Evolutionary conservation across 2,113 vertebrate species (phyloP).

Genomic region (Hucho hucho): DNA sequence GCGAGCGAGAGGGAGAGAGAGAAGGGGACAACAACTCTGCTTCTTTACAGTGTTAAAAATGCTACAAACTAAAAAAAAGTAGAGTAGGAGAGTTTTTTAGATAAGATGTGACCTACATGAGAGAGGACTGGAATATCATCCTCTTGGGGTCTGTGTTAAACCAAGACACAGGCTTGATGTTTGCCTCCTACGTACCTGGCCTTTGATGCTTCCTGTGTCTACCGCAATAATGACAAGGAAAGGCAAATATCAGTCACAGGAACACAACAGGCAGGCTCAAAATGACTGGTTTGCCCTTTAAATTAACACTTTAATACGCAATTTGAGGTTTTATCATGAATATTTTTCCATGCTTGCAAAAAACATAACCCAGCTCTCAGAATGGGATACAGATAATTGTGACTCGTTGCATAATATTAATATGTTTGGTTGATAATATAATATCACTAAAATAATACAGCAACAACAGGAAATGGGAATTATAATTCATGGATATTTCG

Average conservation of each 20-base stretch:
- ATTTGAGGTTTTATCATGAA: neutral
- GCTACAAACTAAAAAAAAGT: neutral
- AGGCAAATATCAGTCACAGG: conserved; percentile 44
- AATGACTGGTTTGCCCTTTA: conserved; percentile 35
- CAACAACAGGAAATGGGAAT: no score
- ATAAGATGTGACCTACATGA: neutral
- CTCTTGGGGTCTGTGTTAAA: conserved; percentile 36
- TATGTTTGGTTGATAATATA: no score
- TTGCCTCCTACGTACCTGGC: conserved; percentile 2
- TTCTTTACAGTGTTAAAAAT: neutral
- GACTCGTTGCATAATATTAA: no score
- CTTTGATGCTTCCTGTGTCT: conserved; percentile 55
- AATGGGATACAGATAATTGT: neutral
- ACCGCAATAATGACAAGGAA: conserved; percentile 63
- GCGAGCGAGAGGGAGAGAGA: no score
- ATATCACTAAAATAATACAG: no score
- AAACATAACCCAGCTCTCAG: neutral
- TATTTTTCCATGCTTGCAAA: neutral
- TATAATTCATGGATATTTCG: no score
- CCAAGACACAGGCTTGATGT: conserved; percentile 15
- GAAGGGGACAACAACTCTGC: neutral
- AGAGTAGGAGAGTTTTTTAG: neutral
- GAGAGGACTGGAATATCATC: neutral
- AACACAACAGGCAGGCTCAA: conserved; percentile 43
- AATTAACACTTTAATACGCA: neutral